Base-by-base conservation (phyloP, 1,140 invertebrate species). In the Periplaneta americana region DNA sequence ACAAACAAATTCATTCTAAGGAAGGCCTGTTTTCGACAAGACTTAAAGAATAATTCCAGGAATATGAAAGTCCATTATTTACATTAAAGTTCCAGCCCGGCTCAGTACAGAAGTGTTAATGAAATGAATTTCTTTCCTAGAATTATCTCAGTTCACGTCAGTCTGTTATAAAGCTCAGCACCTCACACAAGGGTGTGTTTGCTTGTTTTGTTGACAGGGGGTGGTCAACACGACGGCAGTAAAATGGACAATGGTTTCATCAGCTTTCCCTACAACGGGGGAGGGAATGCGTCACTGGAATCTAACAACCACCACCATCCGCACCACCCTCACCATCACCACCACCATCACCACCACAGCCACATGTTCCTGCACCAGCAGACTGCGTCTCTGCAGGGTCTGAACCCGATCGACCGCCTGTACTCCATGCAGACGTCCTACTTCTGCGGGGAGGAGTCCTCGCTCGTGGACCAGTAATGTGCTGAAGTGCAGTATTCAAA, bases 341-440 rank as follows among this genome's bases (percentile, higher is more conserved):
- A 57, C 22, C 82, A 76, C 39, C 75, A 35, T 75, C 80, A 37
- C 28, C 75, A 79, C 32, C 83, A 83, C 34, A 34, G 80, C 37
- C 78, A 35, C 28, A 79, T 82, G 34, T 82, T 82, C 75, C 37
- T 74, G 17, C 82, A 83, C 74, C 83, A 83, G 37, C 79, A 83
- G 22, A 75, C 75, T n/a, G 18, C 80, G 32, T 10, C 81, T 35
- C 31, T 75, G 33, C 80, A 78, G 84, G 85, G 89, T 80, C 87
- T 91, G 35, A 92, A 92, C 86, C 92, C 92, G 5, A 92, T 92
- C 81, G 92, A 92, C 87, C 88, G 91, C 34, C 86, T 92, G 1
- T 92, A 92, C 82, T 92, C 91, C 48, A 92, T 92, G 92, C 91
- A 92, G 84, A 92, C 88, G 83, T 92, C 91, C 5, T 92, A 92